phyloP scores from a whole-genome alignment of 2,113 vertebrate genomes.

The Isurus oxyrinchus region DNA sequence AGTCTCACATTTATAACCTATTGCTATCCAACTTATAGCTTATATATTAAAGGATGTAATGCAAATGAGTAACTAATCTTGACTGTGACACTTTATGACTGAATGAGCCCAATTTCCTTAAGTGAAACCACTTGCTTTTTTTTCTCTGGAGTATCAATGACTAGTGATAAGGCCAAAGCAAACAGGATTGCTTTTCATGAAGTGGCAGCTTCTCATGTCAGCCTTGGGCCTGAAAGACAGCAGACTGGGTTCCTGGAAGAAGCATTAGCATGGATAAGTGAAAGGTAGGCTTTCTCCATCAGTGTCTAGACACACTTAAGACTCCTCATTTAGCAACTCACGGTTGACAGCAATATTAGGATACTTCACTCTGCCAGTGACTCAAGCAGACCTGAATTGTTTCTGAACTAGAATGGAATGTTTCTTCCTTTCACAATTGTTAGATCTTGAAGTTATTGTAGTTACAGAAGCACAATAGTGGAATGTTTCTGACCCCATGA shows the following conservation, averaged over 20 bases:
- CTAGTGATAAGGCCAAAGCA: neutral
- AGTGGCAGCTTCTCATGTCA: constrained; percentile 7
- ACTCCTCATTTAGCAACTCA: neutral
- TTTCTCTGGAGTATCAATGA: neutral
- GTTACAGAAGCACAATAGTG: neutral
- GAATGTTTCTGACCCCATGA: neutral
- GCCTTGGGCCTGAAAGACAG: neutral
- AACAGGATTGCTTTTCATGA: neutral
- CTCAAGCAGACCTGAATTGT: neutral
- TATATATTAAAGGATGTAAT: neutral
- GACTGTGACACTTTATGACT: neutral
- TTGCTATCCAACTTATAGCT: neutral
- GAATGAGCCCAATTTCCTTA: neutral
- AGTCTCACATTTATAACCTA: neutral
- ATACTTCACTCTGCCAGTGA: neutral
- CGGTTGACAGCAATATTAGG: constrained; percentile 9
- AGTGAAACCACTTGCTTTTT: neutral
- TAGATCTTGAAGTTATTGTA: neutral
- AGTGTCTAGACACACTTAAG: constrained; percentile 23
- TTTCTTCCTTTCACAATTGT: constrained; percentile 4
- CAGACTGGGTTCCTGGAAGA: neutral
- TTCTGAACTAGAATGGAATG: neutral
- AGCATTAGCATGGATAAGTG: neutral
- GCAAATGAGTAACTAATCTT: neutral
- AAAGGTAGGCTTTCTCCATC: neutral